Percentiles rank a stretch among this genome's conserved stretches.
These are phyloP conservation scores for Callithrix jacchus DNA, from an alignment of 2,113 vertebrate species.

Conservation along the genomic window DNA sequence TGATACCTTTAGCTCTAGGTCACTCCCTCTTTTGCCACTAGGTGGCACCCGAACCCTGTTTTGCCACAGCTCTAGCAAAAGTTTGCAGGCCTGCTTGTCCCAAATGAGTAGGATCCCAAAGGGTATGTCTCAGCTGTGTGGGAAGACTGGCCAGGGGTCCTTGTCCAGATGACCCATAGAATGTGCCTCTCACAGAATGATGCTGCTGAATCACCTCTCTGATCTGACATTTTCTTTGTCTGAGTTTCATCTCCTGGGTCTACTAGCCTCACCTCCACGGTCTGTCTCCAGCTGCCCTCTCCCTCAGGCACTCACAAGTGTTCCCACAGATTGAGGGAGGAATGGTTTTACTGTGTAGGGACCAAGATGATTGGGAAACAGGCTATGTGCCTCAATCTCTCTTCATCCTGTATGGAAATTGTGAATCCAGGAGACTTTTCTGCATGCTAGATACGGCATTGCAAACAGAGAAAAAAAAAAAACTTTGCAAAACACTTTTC, in stretches of 20 bases:
- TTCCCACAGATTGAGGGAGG: background rate
- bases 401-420: background rate
- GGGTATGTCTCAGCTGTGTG: background rate
- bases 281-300: background rate
- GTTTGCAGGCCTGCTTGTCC: background rate
- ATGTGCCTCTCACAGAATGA: background rate
- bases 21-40: background rate
- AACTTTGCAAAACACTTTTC: too few relatives aligned
- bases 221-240: background rate
- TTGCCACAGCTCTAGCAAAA: background rate
- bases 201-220: background rate
- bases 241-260: background rate
- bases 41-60: background rate
- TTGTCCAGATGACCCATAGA: background rate
- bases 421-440: background rate
- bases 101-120: background rate
- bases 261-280: background rate
- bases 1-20: background rate
- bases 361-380: background rate
- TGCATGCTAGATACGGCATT: background rate
- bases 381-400: background rate
- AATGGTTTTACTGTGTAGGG: background rate
- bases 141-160: background rate
- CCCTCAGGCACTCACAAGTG: background rate
- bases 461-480: background rate